Base-by-base conservation (phyloP, 2,797 vertebrate genomes). In the Channallabes apus region DNA sequence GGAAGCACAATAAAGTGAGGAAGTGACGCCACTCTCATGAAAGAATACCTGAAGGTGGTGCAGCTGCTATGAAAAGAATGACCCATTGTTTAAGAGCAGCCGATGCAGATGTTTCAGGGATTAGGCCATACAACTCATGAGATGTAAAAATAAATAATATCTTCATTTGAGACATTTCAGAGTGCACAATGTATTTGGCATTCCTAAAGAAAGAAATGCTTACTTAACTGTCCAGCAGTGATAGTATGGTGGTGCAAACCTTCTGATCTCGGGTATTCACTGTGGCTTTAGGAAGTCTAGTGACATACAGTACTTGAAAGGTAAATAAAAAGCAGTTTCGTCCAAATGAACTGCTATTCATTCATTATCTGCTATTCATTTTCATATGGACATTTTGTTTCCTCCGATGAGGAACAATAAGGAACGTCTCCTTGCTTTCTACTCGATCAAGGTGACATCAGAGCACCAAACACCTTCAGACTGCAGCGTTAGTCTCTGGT, bases 21-120 rank as follows among this genome's bases (percentile, higher is more conserved):
- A 86, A 75, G 86, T 87, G 88, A 89, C 22, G 15, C 69, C 88
- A 87, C 27, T 83, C 32, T 59, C 7, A 35, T 62, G 56, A 87
- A 85, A 67, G 75, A 80, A 81, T 79, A 89, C 72, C 78, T 86
- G 80, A 85, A 84, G 71, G 9, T 81, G 77, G 12, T 80, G 79
- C 69, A 84, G 83, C 72, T 82, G 71, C 64, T 71, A 84, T 76
- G 9, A 84, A 82, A 82, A 64, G 32, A 78, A 29, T 27, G 35
- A 35, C 38, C 82, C 38, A 86, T 87, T 88, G 87, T 90, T 84
- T 85, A 3, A 6, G 46, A 38, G 38, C 41, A 54, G 51, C 71
- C 46, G 15, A 72, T 79, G n/a, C 41, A 78, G 81, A 83, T 56
- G 76, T 77, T 83, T 79, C 27, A 35, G 69, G 20, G 62, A 64